Evolutionary conservation across 64 coral and sea anemone genomes (phyloP), one percentile per base, ranked within the genome.

Genomic region (Cladopsammia gracilis): DNA sequence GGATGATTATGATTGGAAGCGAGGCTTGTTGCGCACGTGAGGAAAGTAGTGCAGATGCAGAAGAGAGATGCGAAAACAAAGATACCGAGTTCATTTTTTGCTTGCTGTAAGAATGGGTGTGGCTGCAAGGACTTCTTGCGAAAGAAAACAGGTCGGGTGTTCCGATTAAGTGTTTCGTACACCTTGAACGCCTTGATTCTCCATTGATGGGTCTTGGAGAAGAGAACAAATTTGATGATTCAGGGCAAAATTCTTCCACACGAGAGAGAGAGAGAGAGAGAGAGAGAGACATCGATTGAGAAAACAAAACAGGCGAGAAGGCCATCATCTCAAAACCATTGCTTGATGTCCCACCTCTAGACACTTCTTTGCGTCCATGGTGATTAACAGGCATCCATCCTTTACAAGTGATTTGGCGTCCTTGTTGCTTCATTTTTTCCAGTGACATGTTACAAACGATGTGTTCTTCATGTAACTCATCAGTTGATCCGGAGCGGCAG

Each of bases 201-300:
- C 4, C 42, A 5, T 47, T 7, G 8, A 20, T 1, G 5, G 44
- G 34, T 47, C 25, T 47, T 82, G 57, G 58, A 64, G 58, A 64
- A 4, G 14, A 19, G 10, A n/a, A 82, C 5, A 82, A 24, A 47
- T 82, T 34, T 16, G 58, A 14, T 47, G 78, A 47, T 16, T 62
- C 34, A 20, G 78, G 64, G 8, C 6, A 19, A 64, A 34, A 9
- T 64, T 47, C 78, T 45, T 82, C 59, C 59, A 47, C 7, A 8
- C 42, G 7, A 43, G n/a, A n/a, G n/a, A n/a, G n/a, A n/a, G n/a
- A n/a, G n/a, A n/a, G n/a, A n/a, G n/a, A n/a, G n/a, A n/a, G n/a
- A n/a, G n/a, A n/a, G n/a, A n/a, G n/a, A n/a, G 58, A 82, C 16
- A 64, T 7, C 16, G 78, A 82, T 34, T 82, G 78, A n/a, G 78